Evolutionary conservation across 1,140 invertebrate genomes (phyloP).

Genomic region (Hyphantria cunea): DNA sequence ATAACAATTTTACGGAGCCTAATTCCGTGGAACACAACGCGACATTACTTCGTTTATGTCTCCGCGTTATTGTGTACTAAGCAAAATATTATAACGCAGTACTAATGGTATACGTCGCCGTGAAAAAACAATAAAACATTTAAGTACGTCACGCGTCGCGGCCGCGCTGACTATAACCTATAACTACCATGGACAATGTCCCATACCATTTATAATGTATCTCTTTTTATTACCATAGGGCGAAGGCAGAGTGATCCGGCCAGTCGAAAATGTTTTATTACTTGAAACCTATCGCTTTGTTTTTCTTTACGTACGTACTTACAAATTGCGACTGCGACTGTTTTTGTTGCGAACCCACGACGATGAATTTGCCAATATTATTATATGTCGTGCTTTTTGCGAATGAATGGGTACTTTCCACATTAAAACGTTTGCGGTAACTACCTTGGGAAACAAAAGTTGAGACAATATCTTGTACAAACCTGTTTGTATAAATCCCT

Average conservation of each 20-base stretch:
- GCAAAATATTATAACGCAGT: constrained; percentile 30
- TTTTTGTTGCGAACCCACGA: background rate
- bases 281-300: constrained; percentile 21
- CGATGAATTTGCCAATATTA: background rate
- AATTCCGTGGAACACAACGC: constrained; percentile 14
- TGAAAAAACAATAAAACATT: constrained; percentile 72
- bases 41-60: constrained; percentile 27
- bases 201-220: constrained; percentile 71
- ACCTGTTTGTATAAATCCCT: too few relatives aligned
- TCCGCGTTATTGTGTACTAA: constrained; percentile 26
- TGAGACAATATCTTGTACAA: too few relatives aligned
- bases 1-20: constrained; percentile 27
- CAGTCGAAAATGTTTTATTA: constrained; percentile 26
- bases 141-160: constrained; percentile 64
- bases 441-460: too few relatives aligned
- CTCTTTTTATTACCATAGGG: constrained; percentile 69
- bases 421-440: too few relatives aligned
- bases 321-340: too few relatives aligned
- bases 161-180: constrained; percentile 38
- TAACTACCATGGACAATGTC: constrained; percentile 60
- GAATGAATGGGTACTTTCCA: too few relatives aligned
- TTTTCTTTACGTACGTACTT: constrained; percentile 4
- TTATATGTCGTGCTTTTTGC: background rate
- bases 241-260: constrained; percentile 39
- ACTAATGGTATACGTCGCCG: constrained; percentile 35